A percentile compares a stretch with the other conserved stretches of the same genome.
Conservation (phyloP, 2,113 vertebrate genomes). For the Arizona elegans region DNA sequence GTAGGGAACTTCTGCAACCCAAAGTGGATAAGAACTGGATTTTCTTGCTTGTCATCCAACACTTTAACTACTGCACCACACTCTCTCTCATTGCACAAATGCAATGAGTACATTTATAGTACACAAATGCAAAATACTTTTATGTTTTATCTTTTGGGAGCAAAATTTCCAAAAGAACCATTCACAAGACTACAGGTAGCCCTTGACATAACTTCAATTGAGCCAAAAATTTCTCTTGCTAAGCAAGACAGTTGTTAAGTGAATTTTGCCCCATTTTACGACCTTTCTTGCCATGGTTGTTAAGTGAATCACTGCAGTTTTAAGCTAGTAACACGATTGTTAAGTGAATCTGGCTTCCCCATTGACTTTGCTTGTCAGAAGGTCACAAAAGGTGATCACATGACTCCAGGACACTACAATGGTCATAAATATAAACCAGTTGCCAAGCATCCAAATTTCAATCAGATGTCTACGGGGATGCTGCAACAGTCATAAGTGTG, state of each 20-base stretch:
- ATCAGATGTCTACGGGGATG: background rate
- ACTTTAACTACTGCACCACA: background rate
- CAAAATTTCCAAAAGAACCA: background rate
- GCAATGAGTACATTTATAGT: background rate
- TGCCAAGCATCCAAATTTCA: background rate
- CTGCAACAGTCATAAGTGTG: no score
- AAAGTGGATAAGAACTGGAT: background rate
- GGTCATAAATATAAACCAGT: no score
- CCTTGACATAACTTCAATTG: background rate
- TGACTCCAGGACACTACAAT: no score
- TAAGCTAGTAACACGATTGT: no score
- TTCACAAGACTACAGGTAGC: background rate
- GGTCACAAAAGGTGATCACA: no score
- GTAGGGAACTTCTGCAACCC: background rate
- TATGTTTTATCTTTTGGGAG: background rate
- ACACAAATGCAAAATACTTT: background rate
- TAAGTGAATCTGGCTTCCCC: no score
- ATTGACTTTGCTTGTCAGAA: no score
- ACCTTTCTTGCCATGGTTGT: background rate
- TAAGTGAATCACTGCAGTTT: background rate
- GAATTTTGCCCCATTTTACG: background rate
- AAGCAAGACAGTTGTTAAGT: background rate
- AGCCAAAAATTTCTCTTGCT: background rate
- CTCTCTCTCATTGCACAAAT: background rate
- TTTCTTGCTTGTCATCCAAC: background rate